Percentiles rank a stretch among this genome's conserved stretches.
phyloP scores from a whole-genome alignment of 2,888 invertebrate species.

The Callinectes sapidus region DNA sequence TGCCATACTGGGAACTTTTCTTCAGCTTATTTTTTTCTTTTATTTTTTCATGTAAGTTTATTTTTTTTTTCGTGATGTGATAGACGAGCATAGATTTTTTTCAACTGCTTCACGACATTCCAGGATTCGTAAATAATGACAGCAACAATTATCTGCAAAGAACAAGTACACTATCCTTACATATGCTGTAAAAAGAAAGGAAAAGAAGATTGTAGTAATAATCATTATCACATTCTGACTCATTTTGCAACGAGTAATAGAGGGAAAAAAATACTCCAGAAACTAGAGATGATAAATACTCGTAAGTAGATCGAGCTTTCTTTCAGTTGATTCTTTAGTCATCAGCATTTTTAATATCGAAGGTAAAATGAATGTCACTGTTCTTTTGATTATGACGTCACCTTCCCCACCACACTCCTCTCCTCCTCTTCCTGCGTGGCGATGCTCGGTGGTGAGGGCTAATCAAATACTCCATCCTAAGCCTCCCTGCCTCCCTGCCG shows the following conservation, averaged over 20 bases:
- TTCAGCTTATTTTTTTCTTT: background rate
- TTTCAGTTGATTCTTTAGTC: background rate
- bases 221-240: background rate
- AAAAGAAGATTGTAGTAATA: background rate
- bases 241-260: too few species aligned
- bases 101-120: background rate
- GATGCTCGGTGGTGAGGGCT: slow-evolving; percentile 20
- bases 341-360: background rate
- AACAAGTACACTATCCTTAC: background rate
- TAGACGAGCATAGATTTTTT: background rate
- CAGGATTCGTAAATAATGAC: background rate
- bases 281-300: background rate
- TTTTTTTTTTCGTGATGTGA: background rate
- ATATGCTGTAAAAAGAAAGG: background rate
- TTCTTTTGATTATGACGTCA: slow-evolving; percentile 2
- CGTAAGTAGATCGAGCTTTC: background rate
- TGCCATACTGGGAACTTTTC: background rate
- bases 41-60: background rate
- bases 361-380: background rate
- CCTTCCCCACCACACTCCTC: background rate
- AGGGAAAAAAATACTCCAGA: background rate
- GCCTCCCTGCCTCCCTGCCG: background rate
- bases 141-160: too few species aligned
- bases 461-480: slow-evolving; percentile 52
- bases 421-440: background rate